These are phyloP conservation scores for Trachelus stipa DNA, from an alignment of 2,888 invertebrate genomes.

Conservation along the genomic window DNA sequence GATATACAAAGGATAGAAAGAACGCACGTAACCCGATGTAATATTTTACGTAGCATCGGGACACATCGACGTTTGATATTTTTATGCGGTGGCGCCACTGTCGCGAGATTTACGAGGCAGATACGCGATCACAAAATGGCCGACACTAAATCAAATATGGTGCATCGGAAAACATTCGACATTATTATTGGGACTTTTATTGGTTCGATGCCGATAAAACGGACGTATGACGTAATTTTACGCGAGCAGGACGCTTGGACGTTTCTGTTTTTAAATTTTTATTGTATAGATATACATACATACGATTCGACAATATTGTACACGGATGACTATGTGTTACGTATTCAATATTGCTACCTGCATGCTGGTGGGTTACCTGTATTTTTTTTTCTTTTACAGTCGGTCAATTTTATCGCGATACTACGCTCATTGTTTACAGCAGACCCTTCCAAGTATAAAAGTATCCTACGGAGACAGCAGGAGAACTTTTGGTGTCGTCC, in stretches of 20 bases:
- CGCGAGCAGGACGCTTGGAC: conserved; percentile 14
- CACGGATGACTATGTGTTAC: background rate
- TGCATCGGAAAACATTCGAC: conserved; percentile 67
- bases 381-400: background rate
- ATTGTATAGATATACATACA: background rate
- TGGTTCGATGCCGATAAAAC: conserved; percentile 56
- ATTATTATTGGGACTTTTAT: conserved; percentile 68
- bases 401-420: conserved; percentile 9
- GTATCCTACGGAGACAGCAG: conserved; percentile 1
- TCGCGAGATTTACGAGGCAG: conserved; percentile 66
- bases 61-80: conserved; percentile 67
- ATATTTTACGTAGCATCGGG: conserved; percentile 59
- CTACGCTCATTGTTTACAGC: conserved; percentile 2
- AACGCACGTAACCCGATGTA: conserved; percentile 50
- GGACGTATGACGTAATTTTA: conserved; percentile 24
- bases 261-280: background rate
- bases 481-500: background rate
- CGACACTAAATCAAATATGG: conserved; percentile 66
- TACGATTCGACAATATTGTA: background rate
- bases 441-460: background rate
- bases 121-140: conserved; percentile 68
- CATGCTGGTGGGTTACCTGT: background rate
- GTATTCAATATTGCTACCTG: background rate
- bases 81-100: conserved; percentile 61
- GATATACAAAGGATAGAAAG: background rate